A percentile compares a stretch with the other conserved stretches of the same genome.
Evolutionary conservation across 2,888 invertebrate genomes (phyloP).

Genomic region (Agonum fuliginosum): DNA sequence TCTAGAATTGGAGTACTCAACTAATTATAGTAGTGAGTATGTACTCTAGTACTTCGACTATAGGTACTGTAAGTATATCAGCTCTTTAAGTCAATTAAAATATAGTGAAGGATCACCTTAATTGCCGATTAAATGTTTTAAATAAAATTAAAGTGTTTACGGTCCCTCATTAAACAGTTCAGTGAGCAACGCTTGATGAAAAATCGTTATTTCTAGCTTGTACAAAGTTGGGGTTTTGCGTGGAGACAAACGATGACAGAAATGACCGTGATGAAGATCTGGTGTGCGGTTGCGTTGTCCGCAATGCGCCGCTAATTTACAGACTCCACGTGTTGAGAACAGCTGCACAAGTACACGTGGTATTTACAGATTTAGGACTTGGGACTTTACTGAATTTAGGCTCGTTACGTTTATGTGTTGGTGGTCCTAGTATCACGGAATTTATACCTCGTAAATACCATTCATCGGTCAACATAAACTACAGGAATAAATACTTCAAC

Average conservation of each 20-base stretch:
- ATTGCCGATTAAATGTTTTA: no score
- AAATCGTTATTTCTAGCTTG: neutral
- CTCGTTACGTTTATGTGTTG: constrained; percentile 43
- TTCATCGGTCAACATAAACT: constrained; percentile 27
- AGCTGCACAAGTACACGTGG: constrained; percentile 5
- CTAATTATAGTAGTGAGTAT: no score
- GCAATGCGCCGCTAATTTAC: constrained; percentile 43
- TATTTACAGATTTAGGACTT: constrained; percentile 39
- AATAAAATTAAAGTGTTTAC: no score
- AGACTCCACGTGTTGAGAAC: constrained; percentile 44
- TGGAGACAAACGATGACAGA: constrained; percentile 27
- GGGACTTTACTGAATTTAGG: constrained; percentile 18
- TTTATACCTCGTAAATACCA: constrained; percentile 39
- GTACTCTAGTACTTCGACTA: no score
- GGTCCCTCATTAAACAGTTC: neutral
- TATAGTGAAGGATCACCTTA: no score
- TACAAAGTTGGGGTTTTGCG: neutral
- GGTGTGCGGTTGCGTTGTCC: constrained; percentile 31
- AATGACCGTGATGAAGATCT: constrained; percentile 35
- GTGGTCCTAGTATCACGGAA: constrained; percentile 45
- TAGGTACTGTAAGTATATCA: no score
- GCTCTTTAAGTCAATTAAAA: no score
- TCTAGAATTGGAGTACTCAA: no score
- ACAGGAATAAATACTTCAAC: constrained; percentile 13
- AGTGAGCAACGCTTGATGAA: constrained; percentile 8